Base-by-base conservation (phyloP, 2,113 vertebrate species). In the Noturus placidus region DNA sequence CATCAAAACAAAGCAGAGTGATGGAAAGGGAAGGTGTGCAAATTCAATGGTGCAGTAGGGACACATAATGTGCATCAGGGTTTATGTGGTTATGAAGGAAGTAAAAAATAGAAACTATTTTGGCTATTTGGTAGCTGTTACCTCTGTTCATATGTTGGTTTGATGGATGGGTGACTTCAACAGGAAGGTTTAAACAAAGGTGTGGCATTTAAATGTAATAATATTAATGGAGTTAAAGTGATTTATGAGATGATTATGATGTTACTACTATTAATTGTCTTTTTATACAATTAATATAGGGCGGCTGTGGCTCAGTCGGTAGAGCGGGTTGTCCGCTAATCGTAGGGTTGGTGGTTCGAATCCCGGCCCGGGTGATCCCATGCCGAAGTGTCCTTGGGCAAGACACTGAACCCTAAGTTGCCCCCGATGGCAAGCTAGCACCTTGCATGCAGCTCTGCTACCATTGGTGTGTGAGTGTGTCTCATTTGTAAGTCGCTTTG, bases 1-100 rank as follows among this genome's bases (percentile, higher is more conserved):
- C 94, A 94, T 95, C 94, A 95, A 94, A 94, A 93, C 93, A 94
- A 94, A 94, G 89, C 91, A 87, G 89, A 90, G 94, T 94, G 94
- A 95, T 93, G 92, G 89, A 91, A 87, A 87, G 84, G 91, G 87
- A 90, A 90, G 85, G 70, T 72, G 77, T 85, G 77, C 72, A 92
- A 94, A 93, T 89, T 91, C 59, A 80, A 59, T 91, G 90, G 90
- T 78, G 88, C 92, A 93, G 94, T 93, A 93, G 91, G 82, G 88
- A 63, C 89, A 86, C 22, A 80, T 57, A 81, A 81, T 72, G 30
- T 74, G 30, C 85, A 83, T 72, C 85, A 52, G 87, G 52, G 74
- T 38, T 84, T 84, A 88, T 87, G 85, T 83, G 57, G 82, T 88
- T 27, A 38, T 54, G 38, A 46, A 59, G 81, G n/a, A 13, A 17